Conservation (phyloP, 1,140 invertebrate genomes). For the Drosophila santomea region DNA sequence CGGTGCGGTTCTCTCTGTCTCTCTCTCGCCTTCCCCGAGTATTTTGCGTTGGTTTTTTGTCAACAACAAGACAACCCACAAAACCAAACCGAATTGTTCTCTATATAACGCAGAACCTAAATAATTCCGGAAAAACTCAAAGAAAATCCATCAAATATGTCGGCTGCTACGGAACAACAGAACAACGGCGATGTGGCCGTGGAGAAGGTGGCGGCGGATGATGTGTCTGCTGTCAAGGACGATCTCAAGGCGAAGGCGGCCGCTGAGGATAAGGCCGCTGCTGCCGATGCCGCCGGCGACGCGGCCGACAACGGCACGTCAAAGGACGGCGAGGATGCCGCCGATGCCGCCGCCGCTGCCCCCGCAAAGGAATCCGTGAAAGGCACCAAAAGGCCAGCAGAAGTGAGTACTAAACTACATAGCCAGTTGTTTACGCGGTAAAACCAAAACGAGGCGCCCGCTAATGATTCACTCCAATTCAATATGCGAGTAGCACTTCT, state of each 20-base stretch:
- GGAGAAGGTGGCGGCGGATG: slow-evolving; percentile 79
- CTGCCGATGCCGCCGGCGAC: slow-evolving; percentile 69
- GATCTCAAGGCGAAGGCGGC: slow-evolving; percentile 82
- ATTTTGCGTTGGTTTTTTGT: slow-evolving; percentile 77
- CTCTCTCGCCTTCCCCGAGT: slow-evolving; percentile 47
- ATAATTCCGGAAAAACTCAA: slow-evolving; percentile 39
- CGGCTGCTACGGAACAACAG: slow-evolving; percentile 84
- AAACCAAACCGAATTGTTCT: slow-evolving; percentile 44
- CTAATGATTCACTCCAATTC: slow-evolving; percentile 56
- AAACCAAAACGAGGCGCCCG: slow-evolving; percentile 3
- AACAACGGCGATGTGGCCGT: slow-evolving; percentile 84
- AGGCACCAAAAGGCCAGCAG: slow-evolving; percentile 83
- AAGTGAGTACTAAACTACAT: slow-evolving; percentile 66
- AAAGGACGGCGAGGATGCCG: slow-evolving; percentile 71
- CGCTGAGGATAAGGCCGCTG: slow-evolving; percentile 71
- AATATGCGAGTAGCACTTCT: slow-evolving; percentile 27
- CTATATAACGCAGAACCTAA: slow-evolving; percentile 19
- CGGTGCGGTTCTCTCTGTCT: slow-evolving; percentile 72
- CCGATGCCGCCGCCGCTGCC: slow-evolving; percentile 65
- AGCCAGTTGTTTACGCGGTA: slow-evolving; percentile 62
- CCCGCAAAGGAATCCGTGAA: slow-evolving; percentile 79
- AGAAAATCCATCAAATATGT: slow-evolving; percentile 67
- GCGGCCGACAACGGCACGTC: slow-evolving; percentile 80
- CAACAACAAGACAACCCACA: slow-evolving; percentile 48
- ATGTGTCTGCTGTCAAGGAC: slow-evolving; percentile 73